phyloP scores from a whole-genome alignment of 2,113 vertebrate genomes.

The Callocephalon fimbriatum region DNA sequence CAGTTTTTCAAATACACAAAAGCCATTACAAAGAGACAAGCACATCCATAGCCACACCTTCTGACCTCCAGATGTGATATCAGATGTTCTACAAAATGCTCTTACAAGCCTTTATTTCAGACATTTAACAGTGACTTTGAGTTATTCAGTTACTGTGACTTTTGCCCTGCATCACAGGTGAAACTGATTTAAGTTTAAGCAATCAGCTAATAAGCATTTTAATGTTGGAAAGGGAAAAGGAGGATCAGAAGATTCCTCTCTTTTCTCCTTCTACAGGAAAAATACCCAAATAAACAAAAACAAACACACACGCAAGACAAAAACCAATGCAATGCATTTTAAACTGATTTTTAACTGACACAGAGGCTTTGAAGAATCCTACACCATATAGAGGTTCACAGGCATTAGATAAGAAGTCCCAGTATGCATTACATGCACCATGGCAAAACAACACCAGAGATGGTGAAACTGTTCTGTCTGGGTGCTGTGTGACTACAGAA shows the following conservation, averaged over 20 bases:
- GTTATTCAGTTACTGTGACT: not conserved
- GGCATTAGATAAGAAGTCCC: not conserved
- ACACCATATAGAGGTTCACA: not conserved
- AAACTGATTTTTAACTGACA: not conserved
- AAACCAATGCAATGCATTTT: not conserved
- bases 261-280: not conserved
- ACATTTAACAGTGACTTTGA: not conserved
- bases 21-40: not conserved
- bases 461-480: not conserved
- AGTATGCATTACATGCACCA: not conserved
- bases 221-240: not conserved
- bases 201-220: not conserved
- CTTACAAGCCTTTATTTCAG: not conserved
- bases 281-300: not conserved
- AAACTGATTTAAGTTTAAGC: not conserved
- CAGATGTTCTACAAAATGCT: not conserved
- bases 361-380: not conserved
- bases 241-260: not conserved
- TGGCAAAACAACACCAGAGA: not conserved
- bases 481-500: not conserved
- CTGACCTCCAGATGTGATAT: not conserved
- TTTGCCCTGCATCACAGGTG: not conserved
- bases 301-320: not conserved
- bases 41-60: not conserved
- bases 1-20: not conserved